A percentile compares a stretch with the other conserved stretches of the same genome.
Conservation (phyloP, 2,113 vertebrate genomes). For the Tinamus guttatus region DNA sequence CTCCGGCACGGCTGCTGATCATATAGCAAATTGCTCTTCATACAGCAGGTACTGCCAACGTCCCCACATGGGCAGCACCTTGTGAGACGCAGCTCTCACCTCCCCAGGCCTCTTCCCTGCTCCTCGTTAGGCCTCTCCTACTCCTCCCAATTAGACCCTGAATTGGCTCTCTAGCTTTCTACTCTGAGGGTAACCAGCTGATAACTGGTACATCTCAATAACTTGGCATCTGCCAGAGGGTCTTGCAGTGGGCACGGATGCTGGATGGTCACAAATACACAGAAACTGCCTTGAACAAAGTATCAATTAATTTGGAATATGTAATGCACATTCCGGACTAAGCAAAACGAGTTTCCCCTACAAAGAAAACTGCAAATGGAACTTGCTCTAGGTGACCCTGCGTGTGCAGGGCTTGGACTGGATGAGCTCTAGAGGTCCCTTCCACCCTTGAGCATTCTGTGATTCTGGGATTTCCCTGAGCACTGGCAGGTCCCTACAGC, state of each 20-base stretch:
- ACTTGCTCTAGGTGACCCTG: too few species aligned
- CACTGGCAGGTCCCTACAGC: accelerated
- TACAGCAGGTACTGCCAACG: background rate
- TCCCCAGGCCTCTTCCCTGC: background rate
- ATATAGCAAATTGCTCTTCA: background rate
- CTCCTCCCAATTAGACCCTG: background rate
- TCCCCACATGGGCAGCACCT: accelerated
- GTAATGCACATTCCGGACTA: background rate
- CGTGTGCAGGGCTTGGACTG: too few species aligned
- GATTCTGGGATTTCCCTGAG: accelerated
- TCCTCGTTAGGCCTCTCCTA: background rate
- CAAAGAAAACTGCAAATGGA: background rate
- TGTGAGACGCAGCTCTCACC: background rate
- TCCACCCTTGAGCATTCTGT: too few species aligned
- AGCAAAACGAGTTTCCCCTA: background rate
- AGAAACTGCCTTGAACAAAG: background rate
- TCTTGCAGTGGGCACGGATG: background rate
- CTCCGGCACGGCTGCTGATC: background rate
- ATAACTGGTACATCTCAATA: background rate
- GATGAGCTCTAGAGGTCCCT: too few species aligned
- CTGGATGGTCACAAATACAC: background rate
- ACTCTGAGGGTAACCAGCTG: background rate
- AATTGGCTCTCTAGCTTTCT: background rate
- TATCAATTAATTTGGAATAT: background rate
- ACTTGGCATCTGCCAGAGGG: background rate